A percentile compares a stretch with the other conserved stretches of the same genome.
Conservation (phyloP, 2,888 invertebrate species). For the Spatulosminthurus flaviceps region DNA sequence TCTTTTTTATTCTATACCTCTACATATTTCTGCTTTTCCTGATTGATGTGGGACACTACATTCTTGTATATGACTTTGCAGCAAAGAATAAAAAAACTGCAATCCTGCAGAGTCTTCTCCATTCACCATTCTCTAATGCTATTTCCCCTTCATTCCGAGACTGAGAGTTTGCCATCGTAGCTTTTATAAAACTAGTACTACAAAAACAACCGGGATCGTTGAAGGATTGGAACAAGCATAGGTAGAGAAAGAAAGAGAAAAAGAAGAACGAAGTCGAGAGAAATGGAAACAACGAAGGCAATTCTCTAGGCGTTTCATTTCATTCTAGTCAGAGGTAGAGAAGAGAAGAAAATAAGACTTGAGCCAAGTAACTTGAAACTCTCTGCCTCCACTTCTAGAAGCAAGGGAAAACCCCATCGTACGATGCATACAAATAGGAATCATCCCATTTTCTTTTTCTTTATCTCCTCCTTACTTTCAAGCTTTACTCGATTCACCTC, state of each 20-base stretch:
- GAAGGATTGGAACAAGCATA: background rate
- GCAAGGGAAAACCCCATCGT: conserved; percentile 54
- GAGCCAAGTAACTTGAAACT: conserved; percentile 43
- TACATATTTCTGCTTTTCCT: conserved; percentile 25
- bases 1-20: background rate
- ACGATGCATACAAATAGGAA: conserved; percentile 63
- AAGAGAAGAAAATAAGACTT: conserved; percentile 32
- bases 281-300: conserved; percentile 32
- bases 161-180: too few species aligned
- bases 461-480: conserved; percentile 44
- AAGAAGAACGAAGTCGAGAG: conserved; percentile 5
- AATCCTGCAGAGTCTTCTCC: background rate
- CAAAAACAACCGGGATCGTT: background rate
- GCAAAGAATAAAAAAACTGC: conserved; percentile 10
- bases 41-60: conserved; percentile 43
- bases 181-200: background rate
- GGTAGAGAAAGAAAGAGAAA: conserved; percentile 11
- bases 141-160: background rate
- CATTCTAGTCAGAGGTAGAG: conserved; percentile 30
- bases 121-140: background rate
- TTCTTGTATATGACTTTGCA: conserved; percentile 25
- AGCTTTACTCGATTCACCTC: conserved; percentile 37
- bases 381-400: conserved; percentile 31
- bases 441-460: conserved; percentile 58
- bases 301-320: conserved; percentile 51